Evolutionary conservation across 2,888 invertebrate species (phyloP).

Genomic region (Parascotia fuliginaria): DNA sequence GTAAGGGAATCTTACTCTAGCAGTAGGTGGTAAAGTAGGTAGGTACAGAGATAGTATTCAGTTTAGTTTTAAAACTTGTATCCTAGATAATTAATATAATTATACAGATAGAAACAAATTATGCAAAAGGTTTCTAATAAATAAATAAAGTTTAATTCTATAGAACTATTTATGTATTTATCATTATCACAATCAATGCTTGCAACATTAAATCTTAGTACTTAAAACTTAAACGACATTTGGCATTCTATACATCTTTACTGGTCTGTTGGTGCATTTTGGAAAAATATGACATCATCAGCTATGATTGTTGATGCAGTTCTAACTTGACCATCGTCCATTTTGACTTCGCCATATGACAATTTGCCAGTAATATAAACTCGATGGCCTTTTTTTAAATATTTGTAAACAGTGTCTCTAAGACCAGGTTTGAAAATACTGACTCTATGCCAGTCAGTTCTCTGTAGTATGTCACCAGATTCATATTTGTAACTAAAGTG

Average conservation of each 20-base stretch:
- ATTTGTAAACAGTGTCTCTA: slow-evolving; percentile 91
- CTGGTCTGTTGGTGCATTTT: slow-evolving; percentile 63
- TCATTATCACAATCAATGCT: slow-evolving; percentile 6
- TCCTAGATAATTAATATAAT: too few relatives aligned
- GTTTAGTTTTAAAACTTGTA: too few relatives aligned
- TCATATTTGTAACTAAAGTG: slow-evolving; percentile 94
- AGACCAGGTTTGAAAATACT: slow-evolving; percentile 94
- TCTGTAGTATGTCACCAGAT: slow-evolving; percentile 92
- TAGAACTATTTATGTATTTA: background rate
- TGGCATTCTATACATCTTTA: slow-evolving; percentile 3
- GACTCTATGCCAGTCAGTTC: slow-evolving; percentile 96
- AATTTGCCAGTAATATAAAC: slow-evolving; percentile 93
- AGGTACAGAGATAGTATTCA: too few relatives aligned
- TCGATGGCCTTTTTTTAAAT: slow-evolving; percentile 94
- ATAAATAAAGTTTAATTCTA: background rate
- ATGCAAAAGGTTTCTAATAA: background rate
- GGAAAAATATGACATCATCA: slow-evolving; percentile 94
- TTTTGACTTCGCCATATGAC: slow-evolving; percentile 93
- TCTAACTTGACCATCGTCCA: slow-evolving; percentile 90
- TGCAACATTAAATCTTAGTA: slow-evolving; percentile 41
- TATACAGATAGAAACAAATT: too few relatives aligned
- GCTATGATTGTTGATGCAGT: slow-evolving; percentile 93
- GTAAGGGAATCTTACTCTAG: too few relatives aligned
- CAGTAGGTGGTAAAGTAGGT: too few relatives aligned
- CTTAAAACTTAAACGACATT: slow-evolving; percentile 34